Conservation (phyloP, 37 sponge, comb jelly and placozoan genomes). For the Crambe crambe region DNA sequence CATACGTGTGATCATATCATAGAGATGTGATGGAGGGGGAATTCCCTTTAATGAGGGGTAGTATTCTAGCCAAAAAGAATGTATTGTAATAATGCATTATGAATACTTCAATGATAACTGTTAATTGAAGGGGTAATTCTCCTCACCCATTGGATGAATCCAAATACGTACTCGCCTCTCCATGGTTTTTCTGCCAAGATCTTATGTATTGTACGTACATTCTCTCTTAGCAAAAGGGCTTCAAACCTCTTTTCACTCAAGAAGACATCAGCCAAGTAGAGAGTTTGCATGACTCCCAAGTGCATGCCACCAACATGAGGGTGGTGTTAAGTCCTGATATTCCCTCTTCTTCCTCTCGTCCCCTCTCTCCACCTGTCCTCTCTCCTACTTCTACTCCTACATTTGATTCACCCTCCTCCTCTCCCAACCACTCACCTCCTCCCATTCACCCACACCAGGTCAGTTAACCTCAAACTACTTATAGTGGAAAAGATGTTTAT, state of each 20-base stretch:
- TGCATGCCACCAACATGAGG: slow-evolving; percentile 26
- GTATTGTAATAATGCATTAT: too few relatives aligned
- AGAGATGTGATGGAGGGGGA: too few relatives aligned
- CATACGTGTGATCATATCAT: too few relatives aligned
- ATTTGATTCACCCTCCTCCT: slow-evolving; percentile 42
- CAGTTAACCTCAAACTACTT: background rate
- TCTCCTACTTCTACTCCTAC: slow-evolving; percentile 36
- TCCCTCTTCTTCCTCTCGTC: slow-evolving; percentile 8
- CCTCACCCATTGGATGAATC: too few relatives aligned
- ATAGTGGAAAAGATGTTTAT: too few relatives aligned
- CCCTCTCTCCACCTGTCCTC: slow-evolving; percentile 35
- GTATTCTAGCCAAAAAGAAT: too few relatives aligned
- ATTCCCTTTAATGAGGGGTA: too few relatives aligned
- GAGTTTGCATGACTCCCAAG: slow-evolving; percentile 23
- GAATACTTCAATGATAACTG: too few relatives aligned
- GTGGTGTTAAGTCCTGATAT: slow-evolving; percentile 21
- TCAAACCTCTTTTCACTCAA: slow-evolving; percentile 34
- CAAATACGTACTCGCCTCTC: too few relatives aligned
- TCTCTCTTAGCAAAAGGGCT: slow-evolving; percentile 32
- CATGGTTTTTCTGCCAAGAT: too few relatives aligned
- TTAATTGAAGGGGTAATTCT: too few relatives aligned
- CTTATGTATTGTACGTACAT: too few relatives aligned
- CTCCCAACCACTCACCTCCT: slow-evolving; percentile 27
- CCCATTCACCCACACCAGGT: background rate
- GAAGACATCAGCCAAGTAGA: slow-evolving; percentile 34